Conservation (phyloP, 2,888 invertebrate genomes). For the Odontothrips loti region DNA sequence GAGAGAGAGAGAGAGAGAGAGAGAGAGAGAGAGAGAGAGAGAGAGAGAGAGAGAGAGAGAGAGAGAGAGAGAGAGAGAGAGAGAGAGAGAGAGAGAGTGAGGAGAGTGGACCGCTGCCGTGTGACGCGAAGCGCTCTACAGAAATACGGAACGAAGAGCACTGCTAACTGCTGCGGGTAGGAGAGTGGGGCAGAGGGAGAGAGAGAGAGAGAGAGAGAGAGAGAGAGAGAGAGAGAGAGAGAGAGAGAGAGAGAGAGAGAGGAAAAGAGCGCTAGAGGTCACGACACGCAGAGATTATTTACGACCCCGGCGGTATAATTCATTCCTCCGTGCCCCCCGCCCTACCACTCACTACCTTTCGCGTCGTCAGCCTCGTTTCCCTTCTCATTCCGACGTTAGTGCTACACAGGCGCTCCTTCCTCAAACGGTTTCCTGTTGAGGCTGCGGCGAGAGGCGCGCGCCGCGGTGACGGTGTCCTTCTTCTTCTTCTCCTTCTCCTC, state of each 20-base stretch:
- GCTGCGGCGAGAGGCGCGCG: not conserved
- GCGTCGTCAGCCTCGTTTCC: not conserved
- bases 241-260: not conserved
- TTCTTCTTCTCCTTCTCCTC: no score
- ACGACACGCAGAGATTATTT: not conserved
- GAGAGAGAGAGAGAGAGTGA: no score
- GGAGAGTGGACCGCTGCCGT: no score
- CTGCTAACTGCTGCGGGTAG: not conserved
- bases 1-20: no score
- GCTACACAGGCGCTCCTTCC: not conserved
- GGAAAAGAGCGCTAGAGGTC: not conserved
- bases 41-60: no score
- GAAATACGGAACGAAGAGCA: no score
- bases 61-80: no score
- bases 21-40: no score
- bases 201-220: not conserved
- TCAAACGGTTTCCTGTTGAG: conserved; percentile 22
- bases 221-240: not conserved
- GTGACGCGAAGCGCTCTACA: no score
- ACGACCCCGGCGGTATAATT: not conserved
- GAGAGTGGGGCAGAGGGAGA: not conserved
- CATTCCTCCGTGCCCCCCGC: not conserved
- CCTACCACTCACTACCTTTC: not conserved
- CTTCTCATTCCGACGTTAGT: not conserved
- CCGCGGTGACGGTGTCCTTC: not conserved